Conservation (phyloP, 2,888 invertebrate genomes). For the Apoda limacodes region DNA sequence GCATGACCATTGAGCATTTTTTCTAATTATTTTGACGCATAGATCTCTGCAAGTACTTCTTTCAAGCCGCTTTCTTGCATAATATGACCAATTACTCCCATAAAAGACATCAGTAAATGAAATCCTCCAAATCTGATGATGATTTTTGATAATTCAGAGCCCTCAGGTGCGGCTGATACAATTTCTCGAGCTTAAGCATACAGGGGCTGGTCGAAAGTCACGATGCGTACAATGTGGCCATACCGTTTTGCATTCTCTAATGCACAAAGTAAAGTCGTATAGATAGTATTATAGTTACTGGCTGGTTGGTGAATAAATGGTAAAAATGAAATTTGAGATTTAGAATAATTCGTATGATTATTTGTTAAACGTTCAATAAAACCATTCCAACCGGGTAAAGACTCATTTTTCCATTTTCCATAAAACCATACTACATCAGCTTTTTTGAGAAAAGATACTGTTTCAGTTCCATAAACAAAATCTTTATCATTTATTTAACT, state of each 20-base stretch:
- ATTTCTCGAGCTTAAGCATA: constrained; percentile 29
- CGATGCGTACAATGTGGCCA: constrained; percentile 23
- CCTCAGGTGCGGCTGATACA: constrained; percentile 15
- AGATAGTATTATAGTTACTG: no score
- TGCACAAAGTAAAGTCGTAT: constrained; percentile 22
- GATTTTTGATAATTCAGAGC: constrained; percentile 9
- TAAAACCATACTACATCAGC: no score
- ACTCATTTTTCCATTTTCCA: no score
- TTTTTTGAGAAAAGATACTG: no score
- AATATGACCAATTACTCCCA: constrained; percentile 24
- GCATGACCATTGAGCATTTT: no score
- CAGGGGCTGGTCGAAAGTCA: constrained; percentile 29
- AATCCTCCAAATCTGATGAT: constrained; percentile 26
- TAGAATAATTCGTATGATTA: no score
- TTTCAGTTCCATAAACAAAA: no score
- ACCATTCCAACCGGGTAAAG: no score
- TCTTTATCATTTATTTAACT: no score
- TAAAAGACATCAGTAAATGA: constrained; percentile 27
- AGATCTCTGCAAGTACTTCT: constrained; percentile 22
- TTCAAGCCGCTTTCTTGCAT: constrained; percentile 29
- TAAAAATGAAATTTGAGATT: no score
- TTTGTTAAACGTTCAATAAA: no score
- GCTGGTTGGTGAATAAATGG: no score
- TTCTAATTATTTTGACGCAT: constrained; percentile 22
- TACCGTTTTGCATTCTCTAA: constrained; percentile 20